Conservation (phyloP, 2,797 vertebrate genomes). For the Platyrinchus mystaceus region DNA sequence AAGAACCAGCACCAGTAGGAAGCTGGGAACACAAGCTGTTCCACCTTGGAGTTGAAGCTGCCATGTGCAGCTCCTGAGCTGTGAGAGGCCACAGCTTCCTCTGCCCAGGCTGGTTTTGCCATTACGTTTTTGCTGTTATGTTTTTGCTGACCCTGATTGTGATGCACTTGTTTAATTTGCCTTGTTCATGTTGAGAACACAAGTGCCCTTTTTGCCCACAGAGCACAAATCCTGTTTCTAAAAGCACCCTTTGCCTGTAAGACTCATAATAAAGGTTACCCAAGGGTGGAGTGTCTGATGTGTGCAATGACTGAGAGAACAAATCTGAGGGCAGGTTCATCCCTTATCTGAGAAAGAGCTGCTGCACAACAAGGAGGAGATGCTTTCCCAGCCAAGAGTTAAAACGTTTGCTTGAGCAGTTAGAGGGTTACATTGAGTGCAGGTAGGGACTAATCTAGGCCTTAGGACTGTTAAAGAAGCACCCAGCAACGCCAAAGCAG, state of each 20-base stretch:
- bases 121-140: fast-evolving
- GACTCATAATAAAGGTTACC: conserved; percentile 12
- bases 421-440: background rate
- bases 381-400: background rate
- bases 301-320: background rate
- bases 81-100: background rate
- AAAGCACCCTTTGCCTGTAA: background rate
- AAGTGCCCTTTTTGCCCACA: background rate
- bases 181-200: background rate
- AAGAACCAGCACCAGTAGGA: background rate
- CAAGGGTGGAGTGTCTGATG: background rate
- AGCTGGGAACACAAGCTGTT: background rate
- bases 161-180: background rate
- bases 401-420: background rate
- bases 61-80: background rate
- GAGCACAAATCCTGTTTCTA: background rate
- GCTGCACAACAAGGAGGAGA: background rate
- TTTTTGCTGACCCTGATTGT: background rate
- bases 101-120: background rate
- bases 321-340: background rate
- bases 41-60: background rate
- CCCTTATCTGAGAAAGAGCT: background rate
- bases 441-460: background rate
- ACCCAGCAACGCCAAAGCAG: background rate
- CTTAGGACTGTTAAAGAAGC: background rate